Evolutionary conservation across 2,113 vertebrate species (phyloP), one percentile per base, ranked within the genome.

Genomic region (Budorcas taxicolor): DNA sequence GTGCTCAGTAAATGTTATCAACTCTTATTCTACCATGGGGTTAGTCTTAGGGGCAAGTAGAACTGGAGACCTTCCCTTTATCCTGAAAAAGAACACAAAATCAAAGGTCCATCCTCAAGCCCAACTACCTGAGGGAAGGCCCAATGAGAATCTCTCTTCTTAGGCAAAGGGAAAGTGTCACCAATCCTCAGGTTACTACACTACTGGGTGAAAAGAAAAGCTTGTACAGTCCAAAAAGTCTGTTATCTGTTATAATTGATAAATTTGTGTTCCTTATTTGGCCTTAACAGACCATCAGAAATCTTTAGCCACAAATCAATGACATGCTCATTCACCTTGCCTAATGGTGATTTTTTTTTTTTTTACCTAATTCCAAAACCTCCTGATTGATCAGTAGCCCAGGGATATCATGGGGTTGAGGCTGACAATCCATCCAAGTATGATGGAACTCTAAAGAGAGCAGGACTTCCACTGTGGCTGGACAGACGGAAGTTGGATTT

Each of bases 221-320:
- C 9, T 53, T 83, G 36, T 21, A 29, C 43, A 57, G 67, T 83
- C 43, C n/a, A 36, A 91, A 88, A 85, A 62, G 2, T 40, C 55
- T 83, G 5, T 43, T 62, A 62, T 78, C 80, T 43, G 13, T 67
- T 84, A 71, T 43, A 62, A 45, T 31, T 95, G 36, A 91, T 62
- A 74, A 78, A 58, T 94, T 14, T 93, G 5, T 87, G 27, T 55
- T 92, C 89, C 58, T 95, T 52, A 58, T 80, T 91, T 96, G 47
- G 12, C 29, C 16, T 93, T 97, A 62, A 45, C 36, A 95, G 45
- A 89, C 8, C 50, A 76, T 57, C 76, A 92, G 25, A 97, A 92
- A 83, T 92, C 25, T 7, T 97, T 52, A 57, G 15, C n/a, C 50
- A 95, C 71, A 94, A 97, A 80, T 96, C 45, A 86, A 84, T 86